Evolutionary conservation across 2,797 vertebrate species (phyloP), one percentile per base, ranked within the genome.

Genomic region (Notolepis coatsorum): DNA sequence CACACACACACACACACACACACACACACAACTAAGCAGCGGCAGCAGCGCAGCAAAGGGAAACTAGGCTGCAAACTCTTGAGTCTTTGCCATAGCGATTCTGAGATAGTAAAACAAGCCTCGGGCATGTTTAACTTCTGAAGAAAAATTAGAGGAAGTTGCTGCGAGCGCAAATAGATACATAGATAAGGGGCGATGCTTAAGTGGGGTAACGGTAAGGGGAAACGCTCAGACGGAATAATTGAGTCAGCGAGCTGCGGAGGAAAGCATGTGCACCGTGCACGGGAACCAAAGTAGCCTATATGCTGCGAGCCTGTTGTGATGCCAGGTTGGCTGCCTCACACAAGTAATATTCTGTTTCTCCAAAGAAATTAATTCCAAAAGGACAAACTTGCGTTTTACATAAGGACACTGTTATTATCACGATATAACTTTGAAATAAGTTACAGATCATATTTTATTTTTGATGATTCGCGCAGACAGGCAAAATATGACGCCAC

Each of bases 101-200:
- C 61, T 20, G 77, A 77, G 89, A 84, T 89, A 89, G 89, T 84
- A 86, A 84, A 79, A 73, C 58, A 75, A 78, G 86, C 90, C 85
- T 68, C 55, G 48, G 81, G 85, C 80, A 68, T 57, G 73, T 87
- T 88, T 75, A 82, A 90, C 90, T 92, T 93, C 88, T 84, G 84
- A 91, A 79, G 79, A 68, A 82, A 59, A 87, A 82, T 81, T 15
- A 83, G 75, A 84, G 79, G 81, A 86, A 90, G 87, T 89, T 80
- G 87, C 90, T 86, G 73, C 33, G 48, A 89, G 87, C 87, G 80
- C 75, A 85, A 83, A 84, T 60, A 86, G 88, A 89, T 88, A 65
- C 73, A 86, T 79, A 84, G 89, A 91, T 89, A 81, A 77, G 55
- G 64, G 21, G 62, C 31, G n/a, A n/a, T 49, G 66, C 65, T 67